Evolutionary conservation across 2,888 invertebrate genomes (phyloP).

Genomic region (Limnephilus marmoratus): DNA sequence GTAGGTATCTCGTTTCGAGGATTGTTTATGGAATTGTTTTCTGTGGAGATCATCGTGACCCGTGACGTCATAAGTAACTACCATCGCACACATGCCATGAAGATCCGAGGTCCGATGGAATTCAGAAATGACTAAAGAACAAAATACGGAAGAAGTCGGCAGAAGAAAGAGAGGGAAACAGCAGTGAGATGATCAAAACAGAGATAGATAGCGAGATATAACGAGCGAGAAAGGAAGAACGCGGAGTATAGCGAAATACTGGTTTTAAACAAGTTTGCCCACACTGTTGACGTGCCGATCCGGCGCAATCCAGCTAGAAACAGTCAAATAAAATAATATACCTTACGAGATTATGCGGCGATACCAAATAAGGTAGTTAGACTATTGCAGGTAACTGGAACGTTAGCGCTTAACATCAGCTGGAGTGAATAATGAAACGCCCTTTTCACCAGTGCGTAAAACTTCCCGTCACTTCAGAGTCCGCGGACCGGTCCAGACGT

Average conservation of each 20-base stretch:
- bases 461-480: neutral
- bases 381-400: neutral
- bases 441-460: neutral
- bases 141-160: conserved; percentile 33
- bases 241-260: conserved; percentile 37
- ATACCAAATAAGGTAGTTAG: conserved; percentile 9
- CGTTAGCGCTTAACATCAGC: neutral
- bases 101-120: neutral
- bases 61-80: conserved; percentile 4
- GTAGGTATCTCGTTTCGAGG: neutral
- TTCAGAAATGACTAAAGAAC: conserved; percentile 10
- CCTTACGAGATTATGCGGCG: neutral
- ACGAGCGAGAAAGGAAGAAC: conserved; percentile 36
- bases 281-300: conserved; percentile 39
- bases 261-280: conserved; percentile 45
- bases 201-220: conserved; percentile 32
- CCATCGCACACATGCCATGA: neutral
- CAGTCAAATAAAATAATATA: neutral
- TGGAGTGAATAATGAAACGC: neutral
- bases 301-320: conserved; percentile 9
- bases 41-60: neutral
- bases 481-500: neutral
- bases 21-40: neutral
- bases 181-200: conserved; percentile 24
- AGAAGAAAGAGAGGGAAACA: conserved; percentile 11